These are phyloP conservation scores for Ophion ellenae DNA, from an alignment of 2,888 invertebrate species.

Conservation along the genomic window DNA sequence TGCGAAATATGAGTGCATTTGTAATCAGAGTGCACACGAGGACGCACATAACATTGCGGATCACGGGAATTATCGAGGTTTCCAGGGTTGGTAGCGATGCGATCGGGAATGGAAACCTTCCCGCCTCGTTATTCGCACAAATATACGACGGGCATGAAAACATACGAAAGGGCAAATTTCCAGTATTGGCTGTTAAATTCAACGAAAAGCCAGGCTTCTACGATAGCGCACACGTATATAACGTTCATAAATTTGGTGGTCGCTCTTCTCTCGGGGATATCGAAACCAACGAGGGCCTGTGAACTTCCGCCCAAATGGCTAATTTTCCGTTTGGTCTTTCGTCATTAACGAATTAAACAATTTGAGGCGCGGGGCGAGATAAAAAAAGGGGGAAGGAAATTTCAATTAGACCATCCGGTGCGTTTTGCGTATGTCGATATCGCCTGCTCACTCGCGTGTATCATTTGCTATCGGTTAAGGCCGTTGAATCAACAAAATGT, in stretches of 20 bases:
- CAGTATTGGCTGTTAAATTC: conserved; percentile 36
- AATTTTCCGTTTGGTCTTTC: conserved; percentile 48
- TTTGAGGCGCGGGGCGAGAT: background rate
- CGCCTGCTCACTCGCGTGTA: background rate
- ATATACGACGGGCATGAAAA: conserved; percentile 25
- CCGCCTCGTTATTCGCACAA: conserved; percentile 6
- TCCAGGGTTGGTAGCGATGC: conserved; percentile 4
- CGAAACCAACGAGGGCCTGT: conserved; percentile 12
- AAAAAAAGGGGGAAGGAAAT: background rate
- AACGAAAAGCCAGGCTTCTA: conserved; percentile 40
- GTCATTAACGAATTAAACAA: conserved; percentile 43
- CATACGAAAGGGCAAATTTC: conserved; percentile 37
- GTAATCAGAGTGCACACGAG: background rate
- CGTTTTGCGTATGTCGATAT: background rate
- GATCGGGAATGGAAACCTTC: conserved; percentile 37
- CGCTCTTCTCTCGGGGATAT: conserved; percentile 32
- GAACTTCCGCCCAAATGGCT: conserved; percentile 27
- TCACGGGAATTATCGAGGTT: conserved; percentile 57
- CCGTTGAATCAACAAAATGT: background rate
- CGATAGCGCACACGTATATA: conserved; percentile 4
- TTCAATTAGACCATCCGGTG: background rate
- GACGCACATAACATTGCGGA: conserved; percentile 24
- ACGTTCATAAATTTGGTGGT: conserved; percentile 37
- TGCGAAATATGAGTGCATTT: conserved; percentile 6
- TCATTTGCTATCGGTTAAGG: background rate